Conservation (phyloP, 2,113 vertebrate genomes). For the Gobiocypris rarus region DNA sequence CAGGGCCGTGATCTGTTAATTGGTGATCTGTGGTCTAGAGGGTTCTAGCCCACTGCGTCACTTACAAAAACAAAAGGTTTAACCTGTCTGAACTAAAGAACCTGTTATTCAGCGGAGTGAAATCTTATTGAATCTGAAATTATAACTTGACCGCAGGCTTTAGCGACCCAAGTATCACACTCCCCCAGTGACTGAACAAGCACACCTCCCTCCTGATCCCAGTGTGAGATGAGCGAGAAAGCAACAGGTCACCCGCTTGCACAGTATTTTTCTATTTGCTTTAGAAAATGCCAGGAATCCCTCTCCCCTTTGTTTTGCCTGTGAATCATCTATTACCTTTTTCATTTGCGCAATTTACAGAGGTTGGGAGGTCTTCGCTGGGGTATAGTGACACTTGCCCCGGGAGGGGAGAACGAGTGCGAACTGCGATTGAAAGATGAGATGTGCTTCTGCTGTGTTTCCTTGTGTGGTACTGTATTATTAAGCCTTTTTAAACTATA, state of each 20-base stretch:
- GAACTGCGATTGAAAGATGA: constrained; percentile 26
- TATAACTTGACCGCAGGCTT: constrained; percentile 12
- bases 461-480: constrained; percentile 25
- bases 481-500: constrained; percentile 24
- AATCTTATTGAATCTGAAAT: constrained; percentile 36
- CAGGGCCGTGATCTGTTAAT: not conserved
- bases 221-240: constrained; percentile 19
- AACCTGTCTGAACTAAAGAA: constrained; percentile 21
- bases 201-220: constrained; percentile 14
- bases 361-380: constrained; percentile 40
- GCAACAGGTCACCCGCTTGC: constrained; percentile 31
- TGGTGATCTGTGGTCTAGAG: not conserved
- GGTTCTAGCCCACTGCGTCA: not conserved
- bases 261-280: constrained; percentile 46
- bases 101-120: not conserved
- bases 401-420: constrained; percentile 10
- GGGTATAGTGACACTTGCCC: constrained; percentile 33
- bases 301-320: constrained; percentile 56
- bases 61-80: not conserved
- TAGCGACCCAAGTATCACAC: constrained; percentile 7
- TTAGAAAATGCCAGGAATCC: constrained; percentile 59
- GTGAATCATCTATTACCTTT: constrained; percentile 64
- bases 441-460: constrained; percentile 27
- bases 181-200: constrained; percentile 30
- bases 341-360: constrained; percentile 52